Evolutionary conservation across 1,140 invertebrate genomes (phyloP).

Genomic region (Ceratina japonica): DNA sequence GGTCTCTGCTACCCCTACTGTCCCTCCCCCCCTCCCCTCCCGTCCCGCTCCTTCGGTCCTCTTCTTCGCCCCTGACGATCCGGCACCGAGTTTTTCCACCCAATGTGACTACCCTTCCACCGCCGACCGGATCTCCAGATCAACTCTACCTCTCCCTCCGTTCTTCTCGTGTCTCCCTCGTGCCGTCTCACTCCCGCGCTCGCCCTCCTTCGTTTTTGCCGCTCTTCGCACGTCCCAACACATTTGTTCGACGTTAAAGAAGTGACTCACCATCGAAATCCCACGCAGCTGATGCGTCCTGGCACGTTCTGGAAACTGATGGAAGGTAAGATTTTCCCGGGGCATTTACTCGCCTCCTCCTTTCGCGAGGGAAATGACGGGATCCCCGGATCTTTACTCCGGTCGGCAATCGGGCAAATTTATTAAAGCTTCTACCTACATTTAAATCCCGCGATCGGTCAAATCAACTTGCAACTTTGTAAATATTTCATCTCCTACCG

Average conservation of each 20-base stretch:
- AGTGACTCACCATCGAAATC: slow-evolving; percentile 70
- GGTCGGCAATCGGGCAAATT: slow-evolving; percentile 29
- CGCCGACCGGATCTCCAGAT: slow-evolving; percentile 25
- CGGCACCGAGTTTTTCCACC: slow-evolving; percentile 32
- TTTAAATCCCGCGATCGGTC: slow-evolving; percentile 34
- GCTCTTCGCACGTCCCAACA: slow-evolving; percentile 63
- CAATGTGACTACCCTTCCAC: slow-evolving; percentile 43
- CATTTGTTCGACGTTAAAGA: slow-evolving; percentile 70
- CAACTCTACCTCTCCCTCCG: slow-evolving; percentile 23
- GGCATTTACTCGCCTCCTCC: slow-evolving; percentile 14
- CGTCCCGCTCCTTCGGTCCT: slow-evolving; percentile 9
- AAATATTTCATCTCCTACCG: slow-evolving; percentile 26
- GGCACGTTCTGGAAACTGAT: slow-evolving; percentile 57
- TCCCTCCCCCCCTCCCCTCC: slow-evolving; percentile 13
- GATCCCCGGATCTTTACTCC: slow-evolving; percentile 9
- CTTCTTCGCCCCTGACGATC: slow-evolving; percentile 28
- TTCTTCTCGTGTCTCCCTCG: not conserved
- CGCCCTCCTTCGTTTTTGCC: slow-evolving; percentile 3
- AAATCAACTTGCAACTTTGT: slow-evolving; percentile 29
- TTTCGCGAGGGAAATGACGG: not conserved
- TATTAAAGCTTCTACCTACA: slow-evolving; percentile 53
- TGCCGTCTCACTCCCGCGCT: slow-evolving; percentile 5
- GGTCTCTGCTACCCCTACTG: slow-evolving; percentile 6
- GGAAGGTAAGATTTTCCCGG: slow-evolving; percentile 53
- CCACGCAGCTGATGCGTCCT: slow-evolving; percentile 62